A percentile compares a stretch with the other conserved stretches of the same genome.
phyloP scores from a whole-genome alignment of 2,888 invertebrate genomes.

The Toxonevra muliebris region DNA sequence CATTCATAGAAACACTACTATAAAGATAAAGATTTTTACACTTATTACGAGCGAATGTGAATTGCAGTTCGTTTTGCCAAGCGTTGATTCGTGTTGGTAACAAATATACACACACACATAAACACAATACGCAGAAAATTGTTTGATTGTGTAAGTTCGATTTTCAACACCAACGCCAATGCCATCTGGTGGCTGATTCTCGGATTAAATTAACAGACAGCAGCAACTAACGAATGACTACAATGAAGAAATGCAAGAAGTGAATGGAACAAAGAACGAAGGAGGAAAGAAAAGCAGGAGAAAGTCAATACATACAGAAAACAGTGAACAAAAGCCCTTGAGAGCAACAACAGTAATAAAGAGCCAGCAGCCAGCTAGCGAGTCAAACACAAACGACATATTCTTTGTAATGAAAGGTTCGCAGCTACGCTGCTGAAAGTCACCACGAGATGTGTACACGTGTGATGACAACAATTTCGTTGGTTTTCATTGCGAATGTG shows the following conservation, averaged over 20 bases:
- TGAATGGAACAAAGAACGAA: conserved; percentile 16
- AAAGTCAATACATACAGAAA: too few species aligned
- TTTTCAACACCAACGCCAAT: conserved; percentile 50
- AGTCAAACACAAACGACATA: not conserved
- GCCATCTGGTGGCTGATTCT: conserved; percentile 60
- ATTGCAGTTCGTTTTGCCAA: not conserved
- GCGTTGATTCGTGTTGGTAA: not conserved
- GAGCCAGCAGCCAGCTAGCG: not conserved
- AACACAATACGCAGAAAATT: not conserved
- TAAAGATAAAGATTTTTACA: too few species aligned
- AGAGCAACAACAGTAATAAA: conserved; percentile 13
- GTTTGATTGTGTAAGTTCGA: conserved; percentile 44
- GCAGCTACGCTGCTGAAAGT: conserved; percentile 47
- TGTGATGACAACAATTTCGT: conserved; percentile 4
- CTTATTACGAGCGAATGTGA: too few species aligned
- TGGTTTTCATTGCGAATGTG: not conserved
- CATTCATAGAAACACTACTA: too few species aligned
- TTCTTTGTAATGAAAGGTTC: conserved; percentile 39
- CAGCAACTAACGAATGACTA: conserved; percentile 5
- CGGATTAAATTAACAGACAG: conserved; percentile 57
- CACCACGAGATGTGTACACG: conserved; percentile 27
- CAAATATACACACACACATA: not conserved
- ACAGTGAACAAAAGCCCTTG: conserved; percentile 39
- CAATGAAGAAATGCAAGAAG: too few species aligned
- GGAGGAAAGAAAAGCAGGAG: too few species aligned